These are phyloP conservation scores for Microctonus brassicae DNA, from an alignment of 2,888 invertebrate genomes.

Conservation along the genomic window DNA sequence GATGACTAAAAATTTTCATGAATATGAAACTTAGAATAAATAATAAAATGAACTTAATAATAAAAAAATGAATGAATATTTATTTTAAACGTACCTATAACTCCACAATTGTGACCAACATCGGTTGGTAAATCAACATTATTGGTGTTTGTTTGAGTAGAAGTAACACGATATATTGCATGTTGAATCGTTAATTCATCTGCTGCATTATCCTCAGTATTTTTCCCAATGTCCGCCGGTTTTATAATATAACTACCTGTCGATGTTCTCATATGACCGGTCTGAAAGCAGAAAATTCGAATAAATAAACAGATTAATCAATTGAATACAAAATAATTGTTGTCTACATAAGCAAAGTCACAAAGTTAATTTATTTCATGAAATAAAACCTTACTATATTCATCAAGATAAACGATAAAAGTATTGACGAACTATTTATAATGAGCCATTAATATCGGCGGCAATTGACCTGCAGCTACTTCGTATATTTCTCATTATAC, in stretches of 20 bases:
- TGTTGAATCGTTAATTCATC: slow-evolving; percentile 59
- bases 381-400: background rate
- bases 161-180: slow-evolving; percentile 58
- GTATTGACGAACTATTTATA: slow-evolving; percentile 13
- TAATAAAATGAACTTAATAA: background rate
- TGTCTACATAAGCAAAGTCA: too few relatives aligned
- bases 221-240: slow-evolving; percentile 72
- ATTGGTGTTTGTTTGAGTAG: slow-evolving; percentile 42
- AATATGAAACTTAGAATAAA: background rate
- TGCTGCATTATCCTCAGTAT: slow-evolving; percentile 61
- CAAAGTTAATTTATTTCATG: background rate
- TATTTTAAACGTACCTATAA: slow-evolving; percentile 58
- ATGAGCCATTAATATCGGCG: slow-evolving; percentile 13
- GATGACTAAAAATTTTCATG: background rate
- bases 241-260: slow-evolving; percentile 78
- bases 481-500: slow-evolving; percentile 12
- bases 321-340: slow-evolving; percentile 31
- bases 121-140: slow-evolving; percentile 40
- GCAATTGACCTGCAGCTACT: slow-evolving; percentile 26
- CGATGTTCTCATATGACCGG: slow-evolving; percentile 78
- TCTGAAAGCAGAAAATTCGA: slow-evolving; percentile 73
- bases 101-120: slow-evolving; percentile 54
- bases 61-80: slow-evolving; percentile 12
- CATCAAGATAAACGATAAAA: background rate
- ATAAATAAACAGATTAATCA: too few relatives aligned